Evolutionary conservation across 2,797 vertebrate species (phyloP).

Genomic region (Ctenochaetus hawaiiensis): DNA sequence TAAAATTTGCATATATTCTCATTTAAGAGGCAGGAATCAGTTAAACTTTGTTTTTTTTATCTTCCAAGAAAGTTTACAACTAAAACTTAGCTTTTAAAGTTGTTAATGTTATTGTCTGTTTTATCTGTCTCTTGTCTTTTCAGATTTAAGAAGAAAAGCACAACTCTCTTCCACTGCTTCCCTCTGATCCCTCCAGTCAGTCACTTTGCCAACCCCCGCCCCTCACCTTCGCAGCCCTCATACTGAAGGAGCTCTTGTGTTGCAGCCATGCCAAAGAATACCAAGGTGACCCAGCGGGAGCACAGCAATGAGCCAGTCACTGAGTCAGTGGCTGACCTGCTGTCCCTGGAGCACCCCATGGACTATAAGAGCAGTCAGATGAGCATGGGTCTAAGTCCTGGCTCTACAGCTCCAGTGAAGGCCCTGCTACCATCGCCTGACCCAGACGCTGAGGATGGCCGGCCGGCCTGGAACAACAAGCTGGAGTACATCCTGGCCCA

Average conservation of each 20-base stretch:
- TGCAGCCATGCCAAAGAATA: conserved; percentile 94
- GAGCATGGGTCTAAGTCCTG: conserved; percentile 87
- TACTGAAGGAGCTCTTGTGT: conserved; percentile 37
- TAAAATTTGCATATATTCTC: background rate
- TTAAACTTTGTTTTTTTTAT: background rate
- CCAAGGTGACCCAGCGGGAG: conserved; percentile 95
- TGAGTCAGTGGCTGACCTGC: conserved; percentile 95
- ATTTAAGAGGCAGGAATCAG: background rate
- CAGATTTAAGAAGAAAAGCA: conserved; percentile 64
- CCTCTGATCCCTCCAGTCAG: conserved; percentile 3
- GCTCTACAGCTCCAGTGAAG: conserved; percentile 82
- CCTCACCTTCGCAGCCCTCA: conserved; percentile 23
- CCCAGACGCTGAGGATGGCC: conserved; percentile 87
- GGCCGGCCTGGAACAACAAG: conserved; percentile 98
- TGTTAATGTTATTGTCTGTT: background rate
- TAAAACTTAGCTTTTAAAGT: background rate
- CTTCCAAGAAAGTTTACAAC: background rate
- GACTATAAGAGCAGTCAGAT: conserved; percentile 96
- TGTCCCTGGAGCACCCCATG: conserved; percentile 95
- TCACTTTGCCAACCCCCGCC: background rate
- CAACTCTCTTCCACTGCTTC: conserved; percentile 29
- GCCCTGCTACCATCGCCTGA: conserved; percentile 84
- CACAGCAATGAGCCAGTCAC: conserved; percentile 97
- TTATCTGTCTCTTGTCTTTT: conserved; percentile 38
- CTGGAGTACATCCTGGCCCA: conserved; percentile 97